Evolutionary conservation across 2,797 vertebrate species (phyloP).

Genomic region (Passerculus sandwichensis): DNA sequence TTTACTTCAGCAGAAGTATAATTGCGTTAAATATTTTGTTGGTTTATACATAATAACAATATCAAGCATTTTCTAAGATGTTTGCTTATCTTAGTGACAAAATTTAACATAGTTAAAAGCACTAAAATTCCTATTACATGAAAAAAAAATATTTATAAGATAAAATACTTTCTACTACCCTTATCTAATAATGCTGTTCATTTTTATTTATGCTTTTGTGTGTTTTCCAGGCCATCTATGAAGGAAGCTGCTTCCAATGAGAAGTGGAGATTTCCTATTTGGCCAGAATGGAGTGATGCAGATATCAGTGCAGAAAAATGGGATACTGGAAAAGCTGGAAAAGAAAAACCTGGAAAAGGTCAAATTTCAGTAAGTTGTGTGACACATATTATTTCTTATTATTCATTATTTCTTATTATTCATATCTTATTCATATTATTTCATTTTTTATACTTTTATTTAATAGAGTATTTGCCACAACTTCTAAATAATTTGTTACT

Average conservation of each 20-base stretch:
- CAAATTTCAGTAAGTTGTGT: slow-evolving; percentile 77
- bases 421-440: too few relatives aligned
- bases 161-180: background rate
- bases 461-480: background rate
- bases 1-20: background rate
- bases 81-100: background rate
- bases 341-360: slow-evolving; percentile 81
- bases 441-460: background rate
- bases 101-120: background rate
- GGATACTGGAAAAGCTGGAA: slow-evolving; percentile 81
- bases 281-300: slow-evolving; percentile 93
- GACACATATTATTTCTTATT: background rate
- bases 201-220: background rate
- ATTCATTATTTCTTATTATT: too few relatives aligned
- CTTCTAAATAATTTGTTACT: background rate
- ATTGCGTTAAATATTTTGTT: background rate
- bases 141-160: background rate
- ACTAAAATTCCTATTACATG: background rate
- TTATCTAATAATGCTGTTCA: background rate
- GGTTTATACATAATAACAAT: background rate
- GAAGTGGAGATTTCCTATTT: slow-evolving; percentile 79
- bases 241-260: slow-evolving; percentile 35
- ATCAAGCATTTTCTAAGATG: background rate
- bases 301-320: slow-evolving; percentile 91
- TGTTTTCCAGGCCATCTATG: slow-evolving; percentile 63